Conservation (phyloP, 2,888 invertebrate species). For the Stictocephala bisonia region DNA sequence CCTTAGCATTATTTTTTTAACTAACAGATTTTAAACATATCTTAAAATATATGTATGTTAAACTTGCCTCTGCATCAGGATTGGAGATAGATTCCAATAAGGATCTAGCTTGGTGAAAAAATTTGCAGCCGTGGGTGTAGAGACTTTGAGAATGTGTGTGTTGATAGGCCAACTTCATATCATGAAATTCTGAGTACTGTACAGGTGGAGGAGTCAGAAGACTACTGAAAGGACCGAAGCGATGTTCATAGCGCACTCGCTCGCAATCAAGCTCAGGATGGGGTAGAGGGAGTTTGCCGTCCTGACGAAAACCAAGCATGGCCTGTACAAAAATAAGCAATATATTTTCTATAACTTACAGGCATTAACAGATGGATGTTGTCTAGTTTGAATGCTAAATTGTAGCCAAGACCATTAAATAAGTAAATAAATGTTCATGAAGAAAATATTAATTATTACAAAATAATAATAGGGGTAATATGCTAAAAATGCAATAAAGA, state of each 20-base stretch:
- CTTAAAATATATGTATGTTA: no score
- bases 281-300: conserved; percentile 85
- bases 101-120: conserved; percentile 91
- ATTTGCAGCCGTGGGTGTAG: conserved; percentile 88
- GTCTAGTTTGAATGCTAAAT: no score
- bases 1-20: no score
- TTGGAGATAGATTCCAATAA: conserved; percentile 85
- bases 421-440: no score
- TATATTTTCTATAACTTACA: no score
- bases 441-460: not conserved
- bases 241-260: conserved; percentile 93
- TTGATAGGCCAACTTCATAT: conserved; percentile 75
- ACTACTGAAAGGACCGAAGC: conserved; percentile 90
- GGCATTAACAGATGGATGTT: no score
- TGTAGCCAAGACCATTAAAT: no score
- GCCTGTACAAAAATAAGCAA: conserved; percentile 78
- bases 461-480: not conserved
- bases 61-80: conserved; percentile 80
- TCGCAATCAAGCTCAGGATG: conserved; percentile 93
- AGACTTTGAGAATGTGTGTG: conserved; percentile 70
- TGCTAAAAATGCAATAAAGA: conserved; percentile 18
- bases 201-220: conserved; percentile 91
- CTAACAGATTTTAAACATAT: no score
- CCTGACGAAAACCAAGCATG: conserved; percentile 88
- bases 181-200: conserved; percentile 87